phyloP scores from a whole-genome alignment of 2,888 invertebrate genomes.

The Melanophora roralis region DNA sequence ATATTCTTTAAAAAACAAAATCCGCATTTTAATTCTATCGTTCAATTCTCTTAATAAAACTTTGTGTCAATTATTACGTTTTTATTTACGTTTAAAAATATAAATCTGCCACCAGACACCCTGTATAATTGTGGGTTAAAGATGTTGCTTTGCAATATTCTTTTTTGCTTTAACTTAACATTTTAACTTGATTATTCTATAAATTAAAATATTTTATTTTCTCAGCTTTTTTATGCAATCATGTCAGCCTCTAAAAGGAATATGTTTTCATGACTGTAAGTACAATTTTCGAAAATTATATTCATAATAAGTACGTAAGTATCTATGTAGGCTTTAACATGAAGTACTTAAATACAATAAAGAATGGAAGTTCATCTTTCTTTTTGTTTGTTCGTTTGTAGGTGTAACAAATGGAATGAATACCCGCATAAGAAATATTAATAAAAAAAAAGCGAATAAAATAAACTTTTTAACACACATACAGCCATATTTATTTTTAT shows the following conservation, averaged over 20 bases:
- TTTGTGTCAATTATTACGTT: too few species aligned
- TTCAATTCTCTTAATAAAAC: too few species aligned
- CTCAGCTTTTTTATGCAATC: conserved; percentile 14
- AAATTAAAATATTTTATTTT: conserved; percentile 44
- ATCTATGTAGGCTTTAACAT: conserved; percentile 41
- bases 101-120: too few species aligned
- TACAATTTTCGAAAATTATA: conserved; percentile 32
- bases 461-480: conserved; percentile 20
- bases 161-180: not conserved
- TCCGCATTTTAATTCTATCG: too few species aligned
- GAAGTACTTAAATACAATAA: conserved; percentile 13
- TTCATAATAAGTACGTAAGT: not conserved
- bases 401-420: conserved; percentile 45
- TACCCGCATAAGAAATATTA: conserved; percentile 14
- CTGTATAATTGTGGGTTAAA: conserved; percentile 50
- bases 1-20: too few species aligned
- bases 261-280: too few species aligned
- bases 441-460: conserved; percentile 18
- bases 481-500: conserved; percentile 31
- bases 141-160: conserved; percentile 11
- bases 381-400: conserved; percentile 29
- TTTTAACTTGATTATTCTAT: conserved; percentile 34
- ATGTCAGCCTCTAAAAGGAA: conserved; percentile 34
- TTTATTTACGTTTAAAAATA: too few species aligned
- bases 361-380: not conserved